Conservation (phyloP, 2,888 invertebrate species). For the Eurytoma californica region DNA sequence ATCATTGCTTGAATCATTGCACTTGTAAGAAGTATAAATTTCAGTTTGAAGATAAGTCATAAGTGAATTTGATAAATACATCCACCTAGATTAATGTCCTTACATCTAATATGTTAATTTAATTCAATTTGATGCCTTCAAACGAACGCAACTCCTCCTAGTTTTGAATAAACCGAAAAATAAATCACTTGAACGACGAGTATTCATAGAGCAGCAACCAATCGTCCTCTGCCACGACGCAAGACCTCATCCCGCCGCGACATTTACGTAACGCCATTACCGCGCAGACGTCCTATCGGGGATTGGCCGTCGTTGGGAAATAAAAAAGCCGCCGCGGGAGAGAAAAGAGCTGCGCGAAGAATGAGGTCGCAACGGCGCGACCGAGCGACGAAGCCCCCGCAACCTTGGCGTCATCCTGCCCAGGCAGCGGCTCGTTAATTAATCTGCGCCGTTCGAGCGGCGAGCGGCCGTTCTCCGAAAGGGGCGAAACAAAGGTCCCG, state of each 20-base stretch:
- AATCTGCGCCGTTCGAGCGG: slow-evolving; percentile 54
- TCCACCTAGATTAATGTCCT: too few species aligned
- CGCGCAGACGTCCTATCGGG: too few species aligned
- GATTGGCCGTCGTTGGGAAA: not conserved
- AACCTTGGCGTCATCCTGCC: slow-evolving; percentile 62
- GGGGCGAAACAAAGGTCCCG: slow-evolving; percentile 13
- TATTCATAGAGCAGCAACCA: not conserved
- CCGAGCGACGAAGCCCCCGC: slow-evolving; percentile 8
- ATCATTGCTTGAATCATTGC: too few species aligned
- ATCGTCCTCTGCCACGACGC: not conserved
- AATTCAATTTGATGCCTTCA: too few species aligned
- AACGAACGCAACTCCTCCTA: too few species aligned
- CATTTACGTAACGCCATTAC: slow-evolving; percentile 33
- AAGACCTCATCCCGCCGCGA: not conserved
- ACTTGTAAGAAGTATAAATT: too few species aligned
- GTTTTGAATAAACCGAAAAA: too few species aligned
- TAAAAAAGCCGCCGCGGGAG: slow-evolving; percentile 54
- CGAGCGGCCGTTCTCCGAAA: not conserved
- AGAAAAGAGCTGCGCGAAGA: slow-evolving; percentile 11
- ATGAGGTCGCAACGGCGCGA: slow-evolving; percentile 44
- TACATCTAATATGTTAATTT: too few species aligned
- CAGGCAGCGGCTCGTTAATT: slow-evolving; percentile 55
- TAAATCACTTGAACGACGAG: too few species aligned
- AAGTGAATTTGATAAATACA: too few species aligned
- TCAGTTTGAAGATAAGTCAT: too few species aligned